These are phyloP conservation scores for Peromyscus polionotus DNA, from an alignment of 2,113 vertebrate genomes.

Conservation along the genomic window DNA sequence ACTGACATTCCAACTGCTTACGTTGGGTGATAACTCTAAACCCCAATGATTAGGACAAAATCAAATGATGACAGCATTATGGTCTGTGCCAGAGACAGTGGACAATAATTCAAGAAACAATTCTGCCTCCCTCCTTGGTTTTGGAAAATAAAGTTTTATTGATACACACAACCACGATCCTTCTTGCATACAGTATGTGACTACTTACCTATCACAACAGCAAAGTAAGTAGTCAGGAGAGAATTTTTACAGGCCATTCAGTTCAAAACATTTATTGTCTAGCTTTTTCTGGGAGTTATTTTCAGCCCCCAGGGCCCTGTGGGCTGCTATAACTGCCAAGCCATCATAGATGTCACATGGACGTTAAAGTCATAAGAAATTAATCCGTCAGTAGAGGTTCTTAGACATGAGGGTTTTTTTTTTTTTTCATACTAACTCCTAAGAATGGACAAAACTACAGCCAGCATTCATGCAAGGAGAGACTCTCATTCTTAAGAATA, in stretches of 20 bases:
- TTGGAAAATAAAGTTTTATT: conserved; percentile 45
- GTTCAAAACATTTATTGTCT: background rate
- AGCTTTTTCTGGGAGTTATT: background rate
- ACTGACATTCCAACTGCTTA: background rate
- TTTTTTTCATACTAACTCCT: background rate
- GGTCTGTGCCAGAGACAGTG: background rate
- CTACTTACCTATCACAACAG: background rate
- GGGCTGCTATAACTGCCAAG: background rate
- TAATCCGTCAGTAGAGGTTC: background rate
- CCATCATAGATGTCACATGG: background rate
- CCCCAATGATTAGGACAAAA: background rate
- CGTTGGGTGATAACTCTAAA: background rate
- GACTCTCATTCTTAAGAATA: background rate
- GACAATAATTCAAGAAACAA: background rate
- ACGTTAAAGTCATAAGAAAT: background rate
- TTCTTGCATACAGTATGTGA: background rate
- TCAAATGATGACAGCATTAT: background rate
- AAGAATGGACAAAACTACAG: background rate
- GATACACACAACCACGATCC: background rate
- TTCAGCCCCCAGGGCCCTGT: background rate
- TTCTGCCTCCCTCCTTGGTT: background rate
- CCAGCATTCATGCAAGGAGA: background rate
- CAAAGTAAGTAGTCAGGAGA: background rate
- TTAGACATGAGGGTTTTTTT: background rate
- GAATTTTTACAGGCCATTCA: background rate